phyloP scores from a whole-genome alignment of 1,140 invertebrate species.

The Oncopeltus fasciatus region DNA sequence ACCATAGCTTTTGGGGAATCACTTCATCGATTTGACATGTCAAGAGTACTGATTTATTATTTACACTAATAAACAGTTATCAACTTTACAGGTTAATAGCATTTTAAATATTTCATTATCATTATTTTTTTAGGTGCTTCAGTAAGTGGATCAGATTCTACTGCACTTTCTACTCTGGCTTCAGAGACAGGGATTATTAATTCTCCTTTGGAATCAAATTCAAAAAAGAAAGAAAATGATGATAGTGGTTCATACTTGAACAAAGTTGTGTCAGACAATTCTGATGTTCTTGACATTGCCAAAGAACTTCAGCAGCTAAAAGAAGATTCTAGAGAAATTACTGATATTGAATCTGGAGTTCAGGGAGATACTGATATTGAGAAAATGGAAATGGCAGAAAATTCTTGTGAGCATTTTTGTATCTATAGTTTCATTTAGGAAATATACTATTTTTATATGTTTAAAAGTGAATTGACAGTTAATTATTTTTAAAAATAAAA shows the following conservation, averaged over 20 bases:
- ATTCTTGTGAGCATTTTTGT: too few relatives aligned
- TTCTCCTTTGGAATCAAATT: conserved; percentile 11
- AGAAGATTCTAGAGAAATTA: neutral
- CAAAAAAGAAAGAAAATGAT: conserved; percentile 1
- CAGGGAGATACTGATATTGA: neutral
- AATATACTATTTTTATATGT: too few relatives aligned
- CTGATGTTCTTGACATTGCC: neutral
- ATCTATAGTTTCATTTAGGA: too few relatives aligned
- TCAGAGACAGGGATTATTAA: conserved; percentile 49
- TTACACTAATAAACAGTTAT: too few relatives aligned
- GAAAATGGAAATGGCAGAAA: too few relatives aligned
- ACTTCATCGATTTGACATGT: too few relatives aligned
- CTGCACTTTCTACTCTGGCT: conserved; percentile 45
- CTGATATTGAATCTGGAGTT: neutral
- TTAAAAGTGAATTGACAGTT: too few relatives aligned
- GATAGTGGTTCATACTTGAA: neutral
- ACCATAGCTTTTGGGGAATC: too few relatives aligned
- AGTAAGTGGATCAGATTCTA: conserved; percentile 47
- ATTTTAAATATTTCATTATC: neutral
- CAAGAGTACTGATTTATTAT: too few relatives aligned
- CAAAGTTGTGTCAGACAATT: neutral
- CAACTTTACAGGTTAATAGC: too few relatives aligned
- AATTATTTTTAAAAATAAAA: too few relatives aligned
- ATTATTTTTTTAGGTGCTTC: conserved; percentile 25
- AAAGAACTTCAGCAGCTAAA: neutral